Percentiles rank a stretch among this genome's conserved stretches.
Conservation (phyloP, 35 echinoderm and acorn worm genomes). For the Lytechinus variegatus region DNA sequence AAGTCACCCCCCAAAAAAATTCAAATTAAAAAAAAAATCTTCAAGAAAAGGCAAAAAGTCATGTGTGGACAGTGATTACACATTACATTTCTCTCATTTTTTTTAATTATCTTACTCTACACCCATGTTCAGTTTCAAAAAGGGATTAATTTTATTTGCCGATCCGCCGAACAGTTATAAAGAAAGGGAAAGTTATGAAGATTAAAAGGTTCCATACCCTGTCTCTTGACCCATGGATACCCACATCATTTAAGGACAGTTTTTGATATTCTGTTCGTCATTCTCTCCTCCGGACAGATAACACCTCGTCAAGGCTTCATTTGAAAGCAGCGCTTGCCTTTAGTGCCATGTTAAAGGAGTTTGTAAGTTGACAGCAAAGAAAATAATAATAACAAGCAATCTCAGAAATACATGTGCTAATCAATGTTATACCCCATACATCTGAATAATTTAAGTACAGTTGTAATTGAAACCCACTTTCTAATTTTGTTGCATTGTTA, state of each 20-base stretch:
- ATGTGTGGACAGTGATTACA: not conserved
- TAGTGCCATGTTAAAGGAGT: conserved; percentile 57
- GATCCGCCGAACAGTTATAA: not conserved
- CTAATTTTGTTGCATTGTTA: not conserved
- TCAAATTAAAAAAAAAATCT: not conserved
- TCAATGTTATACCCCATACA: not conserved
- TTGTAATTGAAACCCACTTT: not conserved
- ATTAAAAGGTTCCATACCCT: not conserved
- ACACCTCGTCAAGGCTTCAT: conserved; percentile 38
- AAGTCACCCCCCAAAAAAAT: not conserved
- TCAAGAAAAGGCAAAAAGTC: not conserved
- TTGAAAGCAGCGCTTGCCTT: conserved; percentile 52
- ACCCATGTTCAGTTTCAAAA: not conserved
- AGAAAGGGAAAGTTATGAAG: not conserved
- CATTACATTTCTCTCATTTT: not conserved
- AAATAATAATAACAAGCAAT: not conserved
- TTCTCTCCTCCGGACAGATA: conserved; percentile 68
- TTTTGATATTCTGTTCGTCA: conserved; percentile 48
- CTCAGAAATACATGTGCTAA: not conserved
- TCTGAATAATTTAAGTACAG: not conserved
- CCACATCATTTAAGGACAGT: not conserved
- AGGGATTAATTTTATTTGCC: not conserved
- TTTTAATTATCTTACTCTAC: not conserved
- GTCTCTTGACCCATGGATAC: not conserved
- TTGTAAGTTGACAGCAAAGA: conserved; percentile 50